Conservation (phyloP, 1,140 invertebrate species). For the Ganaspis sp. region DNA sequence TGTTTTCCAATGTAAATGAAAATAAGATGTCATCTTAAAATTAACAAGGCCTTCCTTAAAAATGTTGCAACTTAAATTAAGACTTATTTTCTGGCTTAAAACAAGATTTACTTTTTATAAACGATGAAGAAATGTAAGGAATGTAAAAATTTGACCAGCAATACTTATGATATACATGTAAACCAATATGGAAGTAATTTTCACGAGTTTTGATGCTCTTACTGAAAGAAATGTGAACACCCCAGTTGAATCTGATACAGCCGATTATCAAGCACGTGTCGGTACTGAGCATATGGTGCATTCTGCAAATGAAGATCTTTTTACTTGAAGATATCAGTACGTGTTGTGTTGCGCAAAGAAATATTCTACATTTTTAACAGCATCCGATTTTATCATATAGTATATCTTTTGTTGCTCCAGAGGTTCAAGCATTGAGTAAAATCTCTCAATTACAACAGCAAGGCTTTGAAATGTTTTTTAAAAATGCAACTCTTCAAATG, state of each 20-base stretch:
- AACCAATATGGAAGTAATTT: not conserved
- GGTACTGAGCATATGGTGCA: not conserved
- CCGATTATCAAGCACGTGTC: slow-evolving; percentile 8
- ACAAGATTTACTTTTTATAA: too few species aligned
- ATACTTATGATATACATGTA: too few species aligned
- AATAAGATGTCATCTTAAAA: too few species aligned
- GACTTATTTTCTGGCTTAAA: too few species aligned
- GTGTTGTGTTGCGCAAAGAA: not conserved
- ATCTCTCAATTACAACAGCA: not conserved
- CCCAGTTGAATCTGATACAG: not conserved
- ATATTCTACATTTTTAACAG: not conserved
- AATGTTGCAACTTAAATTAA: too few species aligned
- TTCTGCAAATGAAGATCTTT: not conserved
- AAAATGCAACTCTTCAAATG: not conserved
- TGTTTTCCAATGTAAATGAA: too few species aligned
- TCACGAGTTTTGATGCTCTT: too few species aligned
- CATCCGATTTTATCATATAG: not conserved
- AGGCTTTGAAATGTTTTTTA: not conserved
- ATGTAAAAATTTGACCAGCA: too few species aligned
- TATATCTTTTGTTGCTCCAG: not conserved
- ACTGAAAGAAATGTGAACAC: not conserved
- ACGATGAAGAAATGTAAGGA: too few species aligned
- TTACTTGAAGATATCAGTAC: not conserved
- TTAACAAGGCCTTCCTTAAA: too few species aligned
- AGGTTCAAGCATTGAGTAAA: not conserved